phyloP scores from a whole-genome alignment of 2,797 vertebrate species.

The Poeciliopsis paucimaculata region DNA sequence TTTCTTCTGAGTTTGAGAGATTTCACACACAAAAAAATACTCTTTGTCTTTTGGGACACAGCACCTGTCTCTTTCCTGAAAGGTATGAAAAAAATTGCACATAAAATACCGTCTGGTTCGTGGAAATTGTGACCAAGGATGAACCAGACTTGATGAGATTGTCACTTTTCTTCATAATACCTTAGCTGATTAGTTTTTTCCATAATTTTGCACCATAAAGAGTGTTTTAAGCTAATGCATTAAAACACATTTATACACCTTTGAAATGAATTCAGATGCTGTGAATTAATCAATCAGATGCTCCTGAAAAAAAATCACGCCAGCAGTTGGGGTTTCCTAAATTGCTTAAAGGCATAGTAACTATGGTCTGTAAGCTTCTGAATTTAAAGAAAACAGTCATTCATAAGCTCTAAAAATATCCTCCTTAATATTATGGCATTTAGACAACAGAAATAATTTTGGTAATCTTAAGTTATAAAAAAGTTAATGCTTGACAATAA shows the following conservation, averaged over 20 bases:
- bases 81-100: not conserved
- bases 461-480: not conserved
- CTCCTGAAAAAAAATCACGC: not conserved
- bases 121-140: not conserved
- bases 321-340: not conserved
- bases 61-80: not conserved
- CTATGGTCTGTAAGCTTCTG: not conserved
- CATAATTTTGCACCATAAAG: not conserved
- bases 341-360: not conserved
- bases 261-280: not conserved
- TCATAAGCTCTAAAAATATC: too few relatives aligned
- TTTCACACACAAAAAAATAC: not conserved
- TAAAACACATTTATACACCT: not conserved
- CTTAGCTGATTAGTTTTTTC: not conserved
- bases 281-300: not conserved
- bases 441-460: not conserved
- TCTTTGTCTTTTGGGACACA: not conserved
- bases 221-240: not conserved
- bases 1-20: not conserved
- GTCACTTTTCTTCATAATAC: not conserved
- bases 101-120: not conserved
- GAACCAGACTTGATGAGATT: not conserved
- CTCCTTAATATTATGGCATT: not conserved
- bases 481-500: too few relatives aligned
- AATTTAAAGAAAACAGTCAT: not conserved